phyloP scores from a whole-genome alignment of 2,797 vertebrate species.

The Tolypeutes matacus region DNA sequence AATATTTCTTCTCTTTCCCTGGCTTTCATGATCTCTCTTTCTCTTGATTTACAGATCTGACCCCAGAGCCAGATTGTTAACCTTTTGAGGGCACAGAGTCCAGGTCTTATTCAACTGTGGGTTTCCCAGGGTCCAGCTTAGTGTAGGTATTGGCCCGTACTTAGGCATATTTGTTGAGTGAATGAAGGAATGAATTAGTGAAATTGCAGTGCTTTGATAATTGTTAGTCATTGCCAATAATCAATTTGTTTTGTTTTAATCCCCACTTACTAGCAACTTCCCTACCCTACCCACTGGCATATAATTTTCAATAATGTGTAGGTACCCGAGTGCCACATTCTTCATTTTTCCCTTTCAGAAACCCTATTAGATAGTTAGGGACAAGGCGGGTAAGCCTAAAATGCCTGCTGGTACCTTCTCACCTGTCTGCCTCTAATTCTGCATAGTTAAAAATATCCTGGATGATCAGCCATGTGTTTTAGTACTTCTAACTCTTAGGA shows the following conservation, averaged over 20 bases:
- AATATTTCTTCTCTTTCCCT: conserved; percentile 25
- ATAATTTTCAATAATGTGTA: conserved; percentile 33
- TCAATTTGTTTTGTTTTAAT: conserved; percentile 25
- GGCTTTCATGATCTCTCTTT: not conserved
- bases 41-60: not conserved
- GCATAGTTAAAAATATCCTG: conserved; percentile 39
- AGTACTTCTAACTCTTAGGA: conserved; percentile 61
- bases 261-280: not conserved
- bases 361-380: not conserved
- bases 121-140: not conserved
- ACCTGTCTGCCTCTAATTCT: conserved; percentile 32
- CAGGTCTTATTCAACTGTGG: not conserved
- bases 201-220: conserved; percentile 24
- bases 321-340: not conserved
- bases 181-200: conserved; percentile 15
- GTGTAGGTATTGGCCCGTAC: not conserved
- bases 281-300: not conserved
- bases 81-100: not conserved
- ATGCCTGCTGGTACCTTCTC: not conserved
- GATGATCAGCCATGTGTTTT: conserved; percentile 2
- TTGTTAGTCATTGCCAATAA: conserved; percentile 38
- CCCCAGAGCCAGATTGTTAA: not conserved
- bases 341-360: conserved; percentile 34
- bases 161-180: conserved; percentile 9
- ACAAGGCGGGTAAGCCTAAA: not conserved